Base-by-base conservation (phyloP, 2,888 invertebrate species). In the Teleiodes luculella region DNA sequence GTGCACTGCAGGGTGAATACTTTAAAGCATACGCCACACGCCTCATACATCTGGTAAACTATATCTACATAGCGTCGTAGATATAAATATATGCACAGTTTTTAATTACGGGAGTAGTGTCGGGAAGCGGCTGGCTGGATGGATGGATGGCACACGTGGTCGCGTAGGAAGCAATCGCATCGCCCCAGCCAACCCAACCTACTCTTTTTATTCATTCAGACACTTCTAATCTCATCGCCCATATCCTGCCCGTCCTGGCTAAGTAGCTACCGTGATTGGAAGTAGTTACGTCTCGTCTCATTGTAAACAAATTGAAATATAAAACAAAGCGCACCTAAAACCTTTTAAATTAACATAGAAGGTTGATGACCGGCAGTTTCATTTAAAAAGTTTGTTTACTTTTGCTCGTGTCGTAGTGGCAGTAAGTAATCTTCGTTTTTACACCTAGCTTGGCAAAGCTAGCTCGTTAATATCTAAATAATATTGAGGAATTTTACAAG, bases 121-220 rank as follows among this genome's bases (percentile, higher is more conserved):
- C 60, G 65, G 33, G 49, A 49, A 35, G 30, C 11, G 52, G 66
- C 58, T 54, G 66, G 43, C 20, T 58, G 65, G 60, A 62, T 37
- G 66, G 43, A 43, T 58, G 65, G 60, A 62, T 37, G 60, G 58
- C 67, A 74, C 73, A 75, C 76, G 76, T 80, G 78, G 68, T 61
- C 70, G 56, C 67, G 71, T 82, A 83, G 84, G 84, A 83, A 83
- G 80, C 76, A 70, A 79, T 76, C 68, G 59, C 63, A n/a, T n/a
- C n/a, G n/a, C n/a, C n/a, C n/a, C n/a, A n/a, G n/a, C n/a, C n/a
- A n/a, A n/a, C 67, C 66, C 66, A 65, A 63, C 64, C 57, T 61
- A 65, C 66, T 75, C 69, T 78, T 79, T 82, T 78, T 79, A 68
- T 80, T 78, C 68, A 72, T 74, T 72, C 70, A 70, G 72, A 73